Evolutionary conservation across 2,797 vertebrate genomes (phyloP), one percentile per base, ranked within the genome.

Genomic region (Peromyscus melanophrys): DNA sequence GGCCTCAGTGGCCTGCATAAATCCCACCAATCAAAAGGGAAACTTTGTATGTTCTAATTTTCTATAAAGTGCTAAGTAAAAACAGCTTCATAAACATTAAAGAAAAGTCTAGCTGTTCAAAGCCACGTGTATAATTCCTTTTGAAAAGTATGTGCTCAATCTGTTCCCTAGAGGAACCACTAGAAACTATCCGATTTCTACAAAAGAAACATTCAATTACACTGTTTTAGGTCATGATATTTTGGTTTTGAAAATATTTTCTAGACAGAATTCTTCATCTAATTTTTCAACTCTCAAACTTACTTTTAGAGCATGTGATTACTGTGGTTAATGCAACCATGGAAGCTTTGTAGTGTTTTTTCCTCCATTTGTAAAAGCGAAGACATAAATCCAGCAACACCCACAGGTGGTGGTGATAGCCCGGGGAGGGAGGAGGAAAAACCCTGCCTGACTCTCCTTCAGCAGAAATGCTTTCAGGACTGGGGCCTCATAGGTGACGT

Each of bases 161-260:
- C 34, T 85, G 73, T 16, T 69, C 86, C 61, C 61, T 92, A 65
- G 46, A 86, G 63, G 12, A 86, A 73, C 65, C 90, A 37, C 63
- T 75, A 92, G 63, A 78, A 80, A n/a, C n/a, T 31, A 82, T 21
- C 27, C 95, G 34, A 78, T n/a, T 55, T 92, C 84, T 92, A 85
- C 73, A 80, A 95, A 90, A 94, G 59, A 87, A 92, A 90, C 46
- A 96, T 43, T 91, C 57, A 92, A 69, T 34, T 37, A 29, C 9
- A 49, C 46, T 89, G 10, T 67, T 29, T 37, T 69, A 78, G 37
- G 0, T 52, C 31, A n/a, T 37, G 21, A 92, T 37, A 57, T 89
- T 31, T 65, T 89, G 46, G 76, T 55, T 89, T 76, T 86, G 37
- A 82, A 85, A 90, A 59, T 37, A 76, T 71, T 87, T 78, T 84